These are phyloP conservation scores for Nysson spinosus DNA, from an alignment of 2,888 invertebrate genomes.

Conservation along the genomic window DNA sequence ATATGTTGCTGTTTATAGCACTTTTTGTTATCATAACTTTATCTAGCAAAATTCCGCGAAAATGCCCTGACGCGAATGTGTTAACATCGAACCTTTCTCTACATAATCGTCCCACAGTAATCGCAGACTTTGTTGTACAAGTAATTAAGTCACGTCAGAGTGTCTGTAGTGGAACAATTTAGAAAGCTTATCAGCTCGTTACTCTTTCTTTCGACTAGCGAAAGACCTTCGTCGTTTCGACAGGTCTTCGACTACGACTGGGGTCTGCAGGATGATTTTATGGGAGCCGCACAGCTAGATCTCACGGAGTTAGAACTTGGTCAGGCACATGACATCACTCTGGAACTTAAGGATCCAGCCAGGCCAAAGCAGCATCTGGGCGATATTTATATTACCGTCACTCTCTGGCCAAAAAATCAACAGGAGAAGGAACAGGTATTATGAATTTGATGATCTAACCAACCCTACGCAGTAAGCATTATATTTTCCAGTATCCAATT, in stretches of 20 bases:
- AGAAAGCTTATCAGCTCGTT: slow-evolving; percentile 21
- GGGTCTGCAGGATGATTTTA: slow-evolving; percentile 98
- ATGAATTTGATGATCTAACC: neutral
- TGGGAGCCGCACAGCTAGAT: slow-evolving; percentile 94
- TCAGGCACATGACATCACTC: slow-evolving; percentile 85
- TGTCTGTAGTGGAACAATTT: neutral
- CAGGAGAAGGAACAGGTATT: slow-evolving; percentile 96
- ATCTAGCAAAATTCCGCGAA: too few relatives aligned
- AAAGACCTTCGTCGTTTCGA: slow-evolving; percentile 26
- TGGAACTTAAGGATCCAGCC: slow-evolving; percentile 88
- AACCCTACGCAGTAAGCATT: neutral
- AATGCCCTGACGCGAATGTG: too few relatives aligned
- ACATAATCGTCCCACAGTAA: too few relatives aligned
- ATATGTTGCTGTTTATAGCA: too few relatives aligned
- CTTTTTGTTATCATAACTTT: too few relatives aligned
- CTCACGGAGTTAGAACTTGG: slow-evolving; percentile 90
- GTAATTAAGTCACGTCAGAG: neutral
- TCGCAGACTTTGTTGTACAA: too few relatives aligned
- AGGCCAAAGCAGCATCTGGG: slow-evolving; percentile 86
- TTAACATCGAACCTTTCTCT: too few relatives aligned
- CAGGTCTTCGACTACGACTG: slow-evolving; percentile 98
- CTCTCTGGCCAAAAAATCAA: slow-evolving; percentile 94
- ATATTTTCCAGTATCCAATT: neutral
- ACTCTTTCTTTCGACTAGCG: slow-evolving; percentile 27
- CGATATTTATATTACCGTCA: slow-evolving; percentile 89